These are phyloP conservation scores for Tipula helvola DNA, from an alignment of 2,888 invertebrate genomes.

Conservation along the genomic window DNA sequence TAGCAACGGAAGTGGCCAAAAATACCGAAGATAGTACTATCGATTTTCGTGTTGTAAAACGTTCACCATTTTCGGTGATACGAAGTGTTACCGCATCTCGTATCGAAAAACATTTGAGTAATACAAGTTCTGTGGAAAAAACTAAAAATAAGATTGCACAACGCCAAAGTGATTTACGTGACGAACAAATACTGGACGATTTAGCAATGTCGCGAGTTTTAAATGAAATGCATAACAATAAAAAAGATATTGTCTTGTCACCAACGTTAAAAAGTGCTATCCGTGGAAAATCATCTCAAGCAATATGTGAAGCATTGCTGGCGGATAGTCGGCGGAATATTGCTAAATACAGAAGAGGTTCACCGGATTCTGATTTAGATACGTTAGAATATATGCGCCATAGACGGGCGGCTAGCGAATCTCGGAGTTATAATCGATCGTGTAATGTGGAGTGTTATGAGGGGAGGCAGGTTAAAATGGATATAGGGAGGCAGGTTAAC, in stretches of 20 bases:
- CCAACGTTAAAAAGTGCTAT: conserved; percentile 40
- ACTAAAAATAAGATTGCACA: conserved; percentile 34
- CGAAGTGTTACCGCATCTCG: conserved; percentile 42
- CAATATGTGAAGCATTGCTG: conserved; percentile 53
- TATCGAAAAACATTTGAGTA: conserved; percentile 34
- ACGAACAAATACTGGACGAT: conserved; percentile 40
- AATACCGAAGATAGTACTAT: conserved; percentile 31
- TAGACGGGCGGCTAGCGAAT: conserved; percentile 25
- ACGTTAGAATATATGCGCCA: neutral
- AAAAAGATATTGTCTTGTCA: conserved; percentile 38
- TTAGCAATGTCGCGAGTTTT: conserved; percentile 29
- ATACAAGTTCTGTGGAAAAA: conserved; percentile 36
- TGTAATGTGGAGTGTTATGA: neutral
- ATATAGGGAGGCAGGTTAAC: neutral
- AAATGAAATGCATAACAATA: conserved; percentile 25
- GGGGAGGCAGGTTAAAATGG: neutral
- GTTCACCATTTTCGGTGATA: conserved; percentile 38
- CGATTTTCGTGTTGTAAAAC: conserved; percentile 27
- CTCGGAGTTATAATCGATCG: conserved; percentile 19
- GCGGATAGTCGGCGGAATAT: conserved; percentile 42
- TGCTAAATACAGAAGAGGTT: conserved; percentile 26
- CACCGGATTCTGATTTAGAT: conserved; percentile 19
- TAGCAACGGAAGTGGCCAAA: conserved; percentile 58
- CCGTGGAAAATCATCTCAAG: conserved; percentile 62
- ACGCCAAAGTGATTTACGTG: conserved; percentile 44